phyloP scores from a whole-genome alignment of 2,797 vertebrate species.

The Clamator glandarius region DNA sequence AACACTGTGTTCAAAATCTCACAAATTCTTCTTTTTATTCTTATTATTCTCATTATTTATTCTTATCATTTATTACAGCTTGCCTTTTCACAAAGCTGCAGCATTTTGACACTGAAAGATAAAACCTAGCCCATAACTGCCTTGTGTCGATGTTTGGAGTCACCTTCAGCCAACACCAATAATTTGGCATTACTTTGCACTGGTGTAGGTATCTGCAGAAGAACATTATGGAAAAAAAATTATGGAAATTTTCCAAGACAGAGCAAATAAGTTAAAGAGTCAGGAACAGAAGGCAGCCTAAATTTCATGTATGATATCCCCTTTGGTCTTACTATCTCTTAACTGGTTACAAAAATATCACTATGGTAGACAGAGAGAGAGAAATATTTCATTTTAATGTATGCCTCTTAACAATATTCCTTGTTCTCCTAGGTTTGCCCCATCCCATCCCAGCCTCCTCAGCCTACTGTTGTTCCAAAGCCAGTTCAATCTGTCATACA shows the following conservation, averaged over 20 bases:
- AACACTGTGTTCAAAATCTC: neutral
- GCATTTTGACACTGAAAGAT: neutral
- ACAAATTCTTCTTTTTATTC: neutral
- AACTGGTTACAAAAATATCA: neutral
- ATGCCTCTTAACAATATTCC: neutral
- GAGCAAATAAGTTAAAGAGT: neutral
- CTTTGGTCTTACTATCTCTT: neutral
- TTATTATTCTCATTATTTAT: too few species aligned
- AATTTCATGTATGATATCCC: neutral
- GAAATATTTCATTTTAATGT: neutral
- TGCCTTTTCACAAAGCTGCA: neutral
- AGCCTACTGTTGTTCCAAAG: constrained; percentile 86
- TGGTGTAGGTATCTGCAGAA: neutral
- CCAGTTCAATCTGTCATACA: constrained; percentile 87
- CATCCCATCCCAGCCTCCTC: constrained; percentile 84
- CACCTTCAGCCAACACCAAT: neutral
- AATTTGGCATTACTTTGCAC: neutral
- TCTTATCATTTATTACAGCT: neutral
- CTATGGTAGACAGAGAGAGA: neutral
- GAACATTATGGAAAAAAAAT: neutral
- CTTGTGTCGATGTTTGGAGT: neutral
- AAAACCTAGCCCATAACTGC: neutral
- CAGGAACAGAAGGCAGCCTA: neutral
- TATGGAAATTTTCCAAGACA: neutral
- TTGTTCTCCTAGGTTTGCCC: constrained; percentile 76